Percentiles rank a stretch among this genome's conserved stretches.
Evolutionary conservation across 2,113 vertebrate species (phyloP).

Genomic region (Callorhinus ursinus): DNA sequence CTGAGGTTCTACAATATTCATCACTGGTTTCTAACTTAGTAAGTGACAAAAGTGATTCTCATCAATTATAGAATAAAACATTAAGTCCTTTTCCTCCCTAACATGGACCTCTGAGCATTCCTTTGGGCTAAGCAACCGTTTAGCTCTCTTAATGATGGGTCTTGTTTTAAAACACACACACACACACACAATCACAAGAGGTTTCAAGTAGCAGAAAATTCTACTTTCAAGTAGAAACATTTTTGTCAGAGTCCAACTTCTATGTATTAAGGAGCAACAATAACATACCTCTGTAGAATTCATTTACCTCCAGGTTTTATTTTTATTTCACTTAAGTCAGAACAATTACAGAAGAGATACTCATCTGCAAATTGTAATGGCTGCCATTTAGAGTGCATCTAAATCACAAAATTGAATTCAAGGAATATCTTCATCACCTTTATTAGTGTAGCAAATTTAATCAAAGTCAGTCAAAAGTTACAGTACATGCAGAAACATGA

Average conservation of each 20-base stretch:
- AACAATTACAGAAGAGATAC: constrained; percentile 39
- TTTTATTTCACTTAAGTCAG: constrained; percentile 60
- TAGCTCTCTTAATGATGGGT: constrained; percentile 19
- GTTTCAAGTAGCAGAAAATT: constrained; percentile 48
- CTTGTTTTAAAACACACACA: constrained; percentile 11
- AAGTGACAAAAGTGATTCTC: constrained; percentile 59
- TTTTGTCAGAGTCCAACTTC: constrained; percentile 29
- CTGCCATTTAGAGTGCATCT: constrained; percentile 64
- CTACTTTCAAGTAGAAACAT: constrained; percentile 41
- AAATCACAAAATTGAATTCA: constrained; percentile 71
- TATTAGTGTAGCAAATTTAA: constrained; percentile 68
- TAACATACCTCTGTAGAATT: constrained; percentile 46
- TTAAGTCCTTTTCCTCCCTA: constrained; percentile 33
- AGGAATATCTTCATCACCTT: constrained; percentile 53
- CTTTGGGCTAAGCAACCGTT: constrained; percentile 32
- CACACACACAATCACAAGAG: not conserved
- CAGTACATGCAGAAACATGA: constrained; percentile 65
- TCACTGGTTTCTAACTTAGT: constrained; percentile 36
- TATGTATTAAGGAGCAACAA: constrained; percentile 44
- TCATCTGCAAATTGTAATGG: constrained; percentile 21
- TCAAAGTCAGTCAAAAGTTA: constrained; percentile 66
- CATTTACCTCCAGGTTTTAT: constrained; percentile 50
- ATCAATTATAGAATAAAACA: constrained; percentile 34
- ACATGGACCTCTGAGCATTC: not conserved
- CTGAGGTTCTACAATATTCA: constrained; percentile 1